Conservation (phyloP, 2,113 vertebrate species). For the Maylandia zebra region DNA sequence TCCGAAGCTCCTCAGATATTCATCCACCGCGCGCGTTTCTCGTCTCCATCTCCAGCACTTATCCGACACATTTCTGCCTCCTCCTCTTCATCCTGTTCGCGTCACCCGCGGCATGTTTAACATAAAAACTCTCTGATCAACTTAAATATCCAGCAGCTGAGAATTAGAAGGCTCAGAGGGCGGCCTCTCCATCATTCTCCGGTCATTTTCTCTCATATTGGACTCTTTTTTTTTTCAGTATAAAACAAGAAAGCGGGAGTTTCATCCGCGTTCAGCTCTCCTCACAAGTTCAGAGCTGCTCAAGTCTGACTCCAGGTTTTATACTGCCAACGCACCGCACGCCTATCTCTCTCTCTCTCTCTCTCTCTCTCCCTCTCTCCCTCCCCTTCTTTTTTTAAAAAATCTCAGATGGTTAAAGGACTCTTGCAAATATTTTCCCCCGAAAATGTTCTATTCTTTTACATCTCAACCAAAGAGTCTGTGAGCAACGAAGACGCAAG, state of each 20-base stretch:
- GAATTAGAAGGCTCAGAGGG: not conserved
- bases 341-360: not conserved
- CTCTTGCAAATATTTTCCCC: not conserved
- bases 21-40: not conserved
- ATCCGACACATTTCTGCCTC: slow-evolving; percentile 5
- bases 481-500: not conserved
- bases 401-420: not conserved
- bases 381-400: rapidly evolving
- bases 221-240: not conserved
- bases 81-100: slow-evolving; percentile 22
- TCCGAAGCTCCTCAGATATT: not conserved
- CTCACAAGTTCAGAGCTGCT: slow-evolving; percentile 38
- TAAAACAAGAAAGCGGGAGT: not conserved
- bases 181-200: not conserved
- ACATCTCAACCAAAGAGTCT: not conserved
- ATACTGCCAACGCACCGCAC: not conserved
- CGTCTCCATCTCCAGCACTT: slow-evolving; percentile 1
- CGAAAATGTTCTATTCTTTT: not conserved
- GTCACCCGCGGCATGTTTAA: not conserved
- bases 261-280: not conserved
- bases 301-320: slow-evolving; percentile 34
- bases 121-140: not conserved
- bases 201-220: not conserved
- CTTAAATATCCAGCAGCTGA: not conserved
- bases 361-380: not conserved